Conservation (phyloP, 2,888 invertebrate genomes). For the Strigamia transsilvanica region DNA sequence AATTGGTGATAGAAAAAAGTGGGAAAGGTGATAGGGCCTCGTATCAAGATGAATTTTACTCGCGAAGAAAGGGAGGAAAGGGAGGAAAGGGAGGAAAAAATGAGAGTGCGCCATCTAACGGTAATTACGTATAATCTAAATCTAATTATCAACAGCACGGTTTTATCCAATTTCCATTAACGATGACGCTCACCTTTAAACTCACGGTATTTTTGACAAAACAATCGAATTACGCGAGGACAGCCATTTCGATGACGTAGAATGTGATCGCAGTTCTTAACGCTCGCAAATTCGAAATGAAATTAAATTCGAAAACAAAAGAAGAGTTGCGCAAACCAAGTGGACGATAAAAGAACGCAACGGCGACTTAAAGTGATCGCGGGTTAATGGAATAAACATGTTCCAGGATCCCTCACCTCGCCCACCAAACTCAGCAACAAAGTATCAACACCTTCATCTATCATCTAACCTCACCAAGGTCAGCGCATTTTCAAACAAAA, state of each 20-base stretch:
- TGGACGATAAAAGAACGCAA: neutral
- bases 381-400: constrained; percentile 46
- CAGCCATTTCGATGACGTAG: no score
- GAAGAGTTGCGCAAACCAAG: neutral
- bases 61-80: neutral
- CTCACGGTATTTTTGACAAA: neutral
- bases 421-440: constrained; percentile 29
- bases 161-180: constrained; percentile 8
- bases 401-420: constrained; percentile 42
- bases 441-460: constrained; percentile 43
- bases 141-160: neutral
- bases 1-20: neutral
- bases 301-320: neutral
- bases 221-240: neutral
- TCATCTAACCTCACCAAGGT: constrained; percentile 36
- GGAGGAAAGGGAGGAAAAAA: neutral
- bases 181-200: neutral
- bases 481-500: neutral
- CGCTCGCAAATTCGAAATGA: neutral
- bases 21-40: neutral
- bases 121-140: constrained; percentile 22
- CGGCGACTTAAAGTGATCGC: constrained; percentile 2
- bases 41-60: constrained; percentile 9
- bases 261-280: neutral
- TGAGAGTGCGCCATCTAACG: neutral